phyloP scores from a whole-genome alignment of 2,113 vertebrate genomes.

The Pachypanchax playfairii region DNA sequence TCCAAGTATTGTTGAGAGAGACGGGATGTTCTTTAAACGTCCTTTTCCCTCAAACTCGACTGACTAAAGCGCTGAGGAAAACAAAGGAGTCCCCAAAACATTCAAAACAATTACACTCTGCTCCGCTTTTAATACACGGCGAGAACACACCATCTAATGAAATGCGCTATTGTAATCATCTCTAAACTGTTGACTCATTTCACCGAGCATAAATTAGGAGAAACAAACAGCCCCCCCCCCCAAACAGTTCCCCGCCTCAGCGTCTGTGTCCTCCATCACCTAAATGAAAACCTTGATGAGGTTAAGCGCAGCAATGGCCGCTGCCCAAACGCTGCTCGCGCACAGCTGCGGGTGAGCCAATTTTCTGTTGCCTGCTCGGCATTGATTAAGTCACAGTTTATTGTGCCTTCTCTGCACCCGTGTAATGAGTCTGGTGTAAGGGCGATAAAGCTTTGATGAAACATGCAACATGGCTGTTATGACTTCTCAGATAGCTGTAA shows the following conservation, averaged over 20 bases:
- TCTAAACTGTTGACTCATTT: slow-evolving; percentile 60
- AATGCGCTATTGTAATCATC: slow-evolving; percentile 45
- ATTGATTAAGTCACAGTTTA: slow-evolving; percentile 85
- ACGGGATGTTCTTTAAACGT: too few relatives aligned
- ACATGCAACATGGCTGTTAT: slow-evolving; percentile 77
- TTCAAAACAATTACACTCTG: slow-evolving; percentile 16
- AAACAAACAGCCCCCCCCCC: slow-evolving; percentile 49
- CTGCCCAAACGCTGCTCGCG: slow-evolving; percentile 64
- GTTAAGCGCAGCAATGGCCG: slow-evolving; percentile 59
- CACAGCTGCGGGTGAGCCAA: slow-evolving; percentile 73
- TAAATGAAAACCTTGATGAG: slow-evolving; percentile 66
- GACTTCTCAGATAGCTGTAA: slow-evolving; percentile 79
- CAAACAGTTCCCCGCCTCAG: slow-evolving; percentile 36
- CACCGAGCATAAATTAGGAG: slow-evolving; percentile 55
- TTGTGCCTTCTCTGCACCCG: slow-evolving; percentile 77
- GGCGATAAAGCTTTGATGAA: slow-evolving; percentile 86
- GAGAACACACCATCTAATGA: slow-evolving; percentile 35
- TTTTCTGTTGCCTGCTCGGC: slow-evolving; percentile 76
- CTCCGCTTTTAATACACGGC: slow-evolving; percentile 14
- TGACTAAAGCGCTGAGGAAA: neutral
- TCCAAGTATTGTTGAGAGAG: too few relatives aligned
- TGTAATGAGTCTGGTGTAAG: slow-evolving; percentile 81
- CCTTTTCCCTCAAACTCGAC: too few relatives aligned
- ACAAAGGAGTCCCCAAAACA: neutral
- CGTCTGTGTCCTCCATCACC: slow-evolving; percentile 55